Evolutionary conservation across 2,113 vertebrate species (phyloP).

Genomic region (Paradoxurus hermaphroditus): DNA sequence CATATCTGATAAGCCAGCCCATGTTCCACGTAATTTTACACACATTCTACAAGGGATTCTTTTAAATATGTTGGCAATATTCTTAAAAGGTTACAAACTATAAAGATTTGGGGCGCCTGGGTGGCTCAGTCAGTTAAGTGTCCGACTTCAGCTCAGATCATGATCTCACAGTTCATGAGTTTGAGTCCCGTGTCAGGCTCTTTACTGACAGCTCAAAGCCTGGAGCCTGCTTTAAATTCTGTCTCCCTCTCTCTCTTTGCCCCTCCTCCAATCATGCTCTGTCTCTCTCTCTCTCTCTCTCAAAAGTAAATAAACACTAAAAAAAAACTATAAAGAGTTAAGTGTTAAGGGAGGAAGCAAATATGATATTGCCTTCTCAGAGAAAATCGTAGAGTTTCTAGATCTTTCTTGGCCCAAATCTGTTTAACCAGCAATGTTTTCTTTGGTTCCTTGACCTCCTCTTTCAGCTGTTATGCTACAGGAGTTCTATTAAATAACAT

Average conservation of each 20-base stretch:
- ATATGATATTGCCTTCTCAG: background rate
- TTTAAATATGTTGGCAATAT: background rate
- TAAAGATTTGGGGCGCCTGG: background rate
- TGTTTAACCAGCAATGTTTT: background rate
- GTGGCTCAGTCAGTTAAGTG: too few relatives aligned
- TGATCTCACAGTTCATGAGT: too few relatives aligned
- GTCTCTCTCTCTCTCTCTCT: too few relatives aligned
- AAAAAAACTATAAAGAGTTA: background rate
- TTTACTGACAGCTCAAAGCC: too few relatives aligned
- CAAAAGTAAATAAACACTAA: too few relatives aligned
- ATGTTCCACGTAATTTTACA: background rate
- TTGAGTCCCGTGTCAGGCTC: too few relatives aligned
- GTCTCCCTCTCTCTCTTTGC: too few relatives aligned
- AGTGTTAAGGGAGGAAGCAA: background rate
- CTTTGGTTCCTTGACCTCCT: background rate
- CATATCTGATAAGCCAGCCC: background rate
- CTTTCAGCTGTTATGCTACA: background rate
- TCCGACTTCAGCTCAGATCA: too few relatives aligned
- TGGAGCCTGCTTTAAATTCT: too few relatives aligned
- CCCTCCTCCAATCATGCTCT: too few relatives aligned
- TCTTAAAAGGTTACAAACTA: background rate
- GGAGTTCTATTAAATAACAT: background rate
- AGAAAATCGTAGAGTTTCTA: background rate
- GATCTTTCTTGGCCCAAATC: background rate
- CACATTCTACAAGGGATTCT: background rate